Evolutionary conservation across 2,888 invertebrate genomes (phyloP).

Genomic region (Argyresthia albistria): DNA sequence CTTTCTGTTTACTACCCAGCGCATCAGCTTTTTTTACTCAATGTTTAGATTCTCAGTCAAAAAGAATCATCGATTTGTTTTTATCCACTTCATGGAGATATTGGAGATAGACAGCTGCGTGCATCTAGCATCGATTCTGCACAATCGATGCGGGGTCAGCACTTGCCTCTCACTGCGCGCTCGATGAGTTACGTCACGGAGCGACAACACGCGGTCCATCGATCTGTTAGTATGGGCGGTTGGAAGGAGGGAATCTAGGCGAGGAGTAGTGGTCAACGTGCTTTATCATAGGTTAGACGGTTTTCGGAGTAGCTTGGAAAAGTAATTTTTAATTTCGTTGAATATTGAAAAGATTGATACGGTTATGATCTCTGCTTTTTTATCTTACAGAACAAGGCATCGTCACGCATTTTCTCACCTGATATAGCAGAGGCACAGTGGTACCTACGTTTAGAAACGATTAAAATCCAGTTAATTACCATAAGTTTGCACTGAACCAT

Average conservation of each 20-base stretch:
- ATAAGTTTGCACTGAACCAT: no score
- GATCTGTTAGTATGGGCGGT: neutral
- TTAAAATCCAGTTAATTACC: no score
- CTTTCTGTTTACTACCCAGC: no score
- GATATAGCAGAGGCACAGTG: no score
- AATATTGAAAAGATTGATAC: no score
- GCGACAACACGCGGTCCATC: neutral
- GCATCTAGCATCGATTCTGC: conserved; percentile 20
- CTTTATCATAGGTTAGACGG: no score
- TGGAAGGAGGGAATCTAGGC: neutral
- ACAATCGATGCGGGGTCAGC: conserved; percentile 20
- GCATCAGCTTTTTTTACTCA: no score
- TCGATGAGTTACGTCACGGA: conserved; percentile 8
- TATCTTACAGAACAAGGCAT: no score
- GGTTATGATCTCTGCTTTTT: no score
- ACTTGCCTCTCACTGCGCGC: neutral
- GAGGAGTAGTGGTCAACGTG: neutral
- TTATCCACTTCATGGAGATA: conserved; percentile 1
- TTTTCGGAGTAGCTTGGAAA: neutral
- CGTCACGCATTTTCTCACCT: no score
- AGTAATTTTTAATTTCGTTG: neutral
- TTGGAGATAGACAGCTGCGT: conserved; percentile 18
- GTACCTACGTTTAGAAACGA: no score
- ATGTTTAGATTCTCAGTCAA: neutral
- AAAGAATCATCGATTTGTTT: neutral